A percentile compares a stretch with the other conserved stretches of the same genome.
Conservation (phyloP, 2,888 invertebrate genomes). For the Molanna angustata region DNA sequence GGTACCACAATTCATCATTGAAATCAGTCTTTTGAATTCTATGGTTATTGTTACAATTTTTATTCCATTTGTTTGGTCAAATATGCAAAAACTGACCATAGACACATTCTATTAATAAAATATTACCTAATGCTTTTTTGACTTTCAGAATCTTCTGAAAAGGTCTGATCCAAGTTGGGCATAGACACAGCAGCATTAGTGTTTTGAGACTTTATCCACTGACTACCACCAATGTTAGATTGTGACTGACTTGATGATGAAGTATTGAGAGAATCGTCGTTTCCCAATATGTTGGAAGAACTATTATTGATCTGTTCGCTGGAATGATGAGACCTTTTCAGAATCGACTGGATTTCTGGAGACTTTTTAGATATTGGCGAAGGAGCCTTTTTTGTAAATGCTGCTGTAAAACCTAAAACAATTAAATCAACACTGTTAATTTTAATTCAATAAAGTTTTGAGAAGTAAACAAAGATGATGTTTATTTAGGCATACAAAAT, state of each 20-base stretch:
- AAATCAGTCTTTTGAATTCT: too few species aligned
- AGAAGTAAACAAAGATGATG: too few species aligned
- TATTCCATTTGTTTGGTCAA: too few species aligned
- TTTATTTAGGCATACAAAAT: too few species aligned
- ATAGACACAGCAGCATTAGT: constrained; percentile 41
- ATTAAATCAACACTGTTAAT: too few species aligned
- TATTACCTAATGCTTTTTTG: constrained; percentile 60
- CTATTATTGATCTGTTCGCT: constrained; percentile 45
- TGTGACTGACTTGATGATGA: constrained; percentile 41
- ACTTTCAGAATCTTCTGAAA: constrained; percentile 68
- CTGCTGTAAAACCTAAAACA: constrained; percentile 18
- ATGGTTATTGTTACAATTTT: too few species aligned
- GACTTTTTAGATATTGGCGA: constrained; percentile 34
- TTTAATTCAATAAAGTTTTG: too few species aligned
- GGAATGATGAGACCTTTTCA: constrained; percentile 56
- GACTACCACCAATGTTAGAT: constrained; percentile 34
- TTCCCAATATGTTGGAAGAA: not conserved
- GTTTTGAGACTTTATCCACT: constrained; percentile 41
- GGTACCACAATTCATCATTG: too few species aligned
- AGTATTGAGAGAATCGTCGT: constrained; percentile 14
- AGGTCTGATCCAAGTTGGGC: constrained; percentile 52
- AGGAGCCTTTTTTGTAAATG: constrained; percentile 31
- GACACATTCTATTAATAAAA: too few species aligned
- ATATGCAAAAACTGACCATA: too few species aligned
- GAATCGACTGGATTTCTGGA: constrained; percentile 53